A percentile compares a stretch with the other conserved stretches of the same genome.
Evolutionary conservation across 2,888 invertebrate species (phyloP).

Genomic region (Myopa tessellatipennis): DNA sequence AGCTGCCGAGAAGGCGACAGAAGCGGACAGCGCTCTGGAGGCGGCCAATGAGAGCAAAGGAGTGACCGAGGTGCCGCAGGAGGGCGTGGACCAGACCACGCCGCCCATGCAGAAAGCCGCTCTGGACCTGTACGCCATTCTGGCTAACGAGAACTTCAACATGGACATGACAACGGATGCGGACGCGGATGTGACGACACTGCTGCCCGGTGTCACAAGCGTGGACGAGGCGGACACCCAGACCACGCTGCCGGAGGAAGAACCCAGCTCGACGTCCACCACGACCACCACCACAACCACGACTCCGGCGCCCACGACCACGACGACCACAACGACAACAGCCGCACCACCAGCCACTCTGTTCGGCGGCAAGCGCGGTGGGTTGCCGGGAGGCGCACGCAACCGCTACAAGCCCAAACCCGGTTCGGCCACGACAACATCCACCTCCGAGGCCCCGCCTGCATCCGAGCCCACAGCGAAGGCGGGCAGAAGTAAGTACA

Average conservation of each 20-base stretch:
- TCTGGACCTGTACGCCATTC: conserved; percentile 83
- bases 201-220: conserved; percentile 62
- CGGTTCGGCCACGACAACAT: conserved; percentile 69
- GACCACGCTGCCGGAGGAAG: conserved; percentile 67
- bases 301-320: conserved; percentile 72
- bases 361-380: conserved; percentile 58
- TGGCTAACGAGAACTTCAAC: conserved; percentile 75
- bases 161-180: conserved; percentile 68
- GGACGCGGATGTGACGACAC: conserved; percentile 56
- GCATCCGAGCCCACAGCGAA: conserved; percentile 60
- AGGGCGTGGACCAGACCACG: conserved; percentile 66
- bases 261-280: conserved; percentile 71
- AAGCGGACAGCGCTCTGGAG: conserved; percentile 45
- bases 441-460: conserved; percentile 68
- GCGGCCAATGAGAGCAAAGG: conserved; percentile 33
- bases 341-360: conserved; percentile 68
- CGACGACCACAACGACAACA: conserved; percentile 69
- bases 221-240: conserved; percentile 59
- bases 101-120: conserved; percentile 86
- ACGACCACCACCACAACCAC: conserved; percentile 70
- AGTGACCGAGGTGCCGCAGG: conserved; percentile 43
- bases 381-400: conserved; percentile 59
- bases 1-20: conserved; percentile 48
- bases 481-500: conserved; percentile 59
- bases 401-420: conserved; percentile 65